Conservation (phyloP, 2,888 invertebrate genomes). For the Habroteleia sp. region DNA sequence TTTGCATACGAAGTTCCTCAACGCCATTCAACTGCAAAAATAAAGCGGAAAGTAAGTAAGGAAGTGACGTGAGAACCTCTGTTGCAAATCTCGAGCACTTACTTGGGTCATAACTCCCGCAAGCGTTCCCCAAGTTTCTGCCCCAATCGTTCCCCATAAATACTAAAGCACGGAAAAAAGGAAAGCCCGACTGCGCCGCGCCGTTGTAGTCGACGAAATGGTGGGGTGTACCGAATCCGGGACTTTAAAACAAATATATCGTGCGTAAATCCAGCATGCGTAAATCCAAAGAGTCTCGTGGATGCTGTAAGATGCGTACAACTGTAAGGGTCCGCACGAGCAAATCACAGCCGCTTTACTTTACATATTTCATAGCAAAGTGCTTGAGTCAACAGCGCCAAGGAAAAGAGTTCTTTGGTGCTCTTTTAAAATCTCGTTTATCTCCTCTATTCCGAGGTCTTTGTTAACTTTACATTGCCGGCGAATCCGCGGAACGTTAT, state of each 20-base stretch:
- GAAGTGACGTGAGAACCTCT: slow-evolving; percentile 69
- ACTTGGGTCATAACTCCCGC: slow-evolving; percentile 78
- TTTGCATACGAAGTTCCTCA: slow-evolving; percentile 11
- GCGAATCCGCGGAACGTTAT: slow-evolving; percentile 22
- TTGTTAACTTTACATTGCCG: slow-evolving; percentile 14
- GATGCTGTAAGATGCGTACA: slow-evolving; percentile 43
- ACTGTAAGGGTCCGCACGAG: slow-evolving; percentile 64
- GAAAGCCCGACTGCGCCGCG: slow-evolving; percentile 42
- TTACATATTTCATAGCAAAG: slow-evolving; percentile 75
- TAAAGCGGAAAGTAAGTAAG: slow-evolving; percentile 18
- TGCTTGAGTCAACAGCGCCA: slow-evolving; percentile 63
- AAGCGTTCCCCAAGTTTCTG: slow-evolving; percentile 73
- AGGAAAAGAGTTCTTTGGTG: slow-evolving; percentile 56
- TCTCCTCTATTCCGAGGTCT: slow-evolving; percentile 34
- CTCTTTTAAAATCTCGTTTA: slow-evolving; percentile 62
- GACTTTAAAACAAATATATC: slow-evolving; percentile 81
- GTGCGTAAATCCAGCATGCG: slow-evolving; percentile 78
- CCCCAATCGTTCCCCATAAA: slow-evolving; percentile 76
- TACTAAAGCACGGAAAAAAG: slow-evolving; percentile 66
- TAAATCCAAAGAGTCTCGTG: slow-evolving; percentile 70
- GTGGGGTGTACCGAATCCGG: slow-evolving; percentile 66
- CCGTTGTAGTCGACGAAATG: slow-evolving; percentile 52
- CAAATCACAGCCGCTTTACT: slow-evolving; percentile 77
- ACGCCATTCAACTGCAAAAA: slow-evolving; percentile 22
- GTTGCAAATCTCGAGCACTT: slow-evolving; percentile 74